These are phyloP conservation scores for Perodicticus potto DNA, from an alignment of 2,797 vertebrate species.

Conservation along the genomic window DNA sequence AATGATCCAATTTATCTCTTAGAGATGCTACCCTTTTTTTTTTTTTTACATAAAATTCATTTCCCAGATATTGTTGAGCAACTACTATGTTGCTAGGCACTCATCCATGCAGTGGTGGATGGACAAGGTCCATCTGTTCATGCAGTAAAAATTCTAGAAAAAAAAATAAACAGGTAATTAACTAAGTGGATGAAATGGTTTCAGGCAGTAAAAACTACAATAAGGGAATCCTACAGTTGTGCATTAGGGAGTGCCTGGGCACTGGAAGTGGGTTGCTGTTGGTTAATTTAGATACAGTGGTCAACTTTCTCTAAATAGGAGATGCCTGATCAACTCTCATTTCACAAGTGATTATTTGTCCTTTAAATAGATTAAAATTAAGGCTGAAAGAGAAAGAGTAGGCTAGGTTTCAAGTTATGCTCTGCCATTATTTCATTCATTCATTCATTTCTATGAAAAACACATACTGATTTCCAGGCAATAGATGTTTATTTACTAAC, in stretches of 20 bases:
- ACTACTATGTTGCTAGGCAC: not conserved
- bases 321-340: not conserved
- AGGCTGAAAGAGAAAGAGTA: not conserved
- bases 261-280: not conserved
- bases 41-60: not conserved
- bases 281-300: not conserved
- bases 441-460: not conserved
- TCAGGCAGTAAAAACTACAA: not conserved
- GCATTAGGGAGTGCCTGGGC: not conserved
- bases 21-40: not conserved
- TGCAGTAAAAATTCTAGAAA: not conserved
- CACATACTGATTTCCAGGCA: not conserved
- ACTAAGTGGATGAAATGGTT: not conserved
- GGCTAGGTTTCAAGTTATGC: not conserved
- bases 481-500: not conserved
- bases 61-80: not conserved
- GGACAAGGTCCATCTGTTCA: not conserved
- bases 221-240: not conserved
- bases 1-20: not conserved
- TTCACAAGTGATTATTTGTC: not conserved
- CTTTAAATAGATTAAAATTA: not conserved
- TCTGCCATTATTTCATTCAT: not conserved
- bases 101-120: not conserved
- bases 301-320: not conserved
- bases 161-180: not conserved